These are phyloP conservation scores for Myrmophylax atrothorax DNA, from an alignment of 2,113 vertebrate species.

Conservation along the genomic window DNA sequence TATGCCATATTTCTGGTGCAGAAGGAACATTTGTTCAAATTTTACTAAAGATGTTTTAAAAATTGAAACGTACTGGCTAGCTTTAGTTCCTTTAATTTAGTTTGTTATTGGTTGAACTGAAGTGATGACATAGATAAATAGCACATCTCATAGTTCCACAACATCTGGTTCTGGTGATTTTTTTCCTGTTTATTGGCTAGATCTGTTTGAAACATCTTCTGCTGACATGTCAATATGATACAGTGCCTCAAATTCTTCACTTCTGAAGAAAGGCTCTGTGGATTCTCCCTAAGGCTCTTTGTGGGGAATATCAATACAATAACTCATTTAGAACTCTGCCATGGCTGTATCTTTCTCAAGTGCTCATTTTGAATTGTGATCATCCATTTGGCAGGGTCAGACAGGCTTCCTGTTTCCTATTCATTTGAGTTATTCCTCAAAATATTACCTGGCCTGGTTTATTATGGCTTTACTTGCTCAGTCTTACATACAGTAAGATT, in stretches of 20 bases:
- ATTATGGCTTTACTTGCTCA: background rate
- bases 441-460: background rate
- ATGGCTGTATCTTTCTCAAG: background rate
- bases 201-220: conserved; percentile 41
- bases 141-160: background rate
- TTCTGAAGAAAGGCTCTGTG: background rate
- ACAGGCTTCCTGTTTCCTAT: background rate
- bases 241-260: background rate
- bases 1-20: background rate
- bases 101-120: background rate
- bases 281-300: background rate
- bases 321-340: background rate
- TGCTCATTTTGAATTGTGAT: background rate
- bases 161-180: conserved; percentile 37
- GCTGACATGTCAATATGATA: conserved; percentile 4
- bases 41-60: background rate
- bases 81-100: background rate
- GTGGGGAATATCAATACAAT: background rate
- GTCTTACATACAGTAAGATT: background rate
- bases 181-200: conserved; percentile 12
- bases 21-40: background rate
- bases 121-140: background rate
- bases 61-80: background rate
- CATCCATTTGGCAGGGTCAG: background rate
- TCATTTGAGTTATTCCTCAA: background rate